Evolutionary conservation across 2,797 vertebrate genomes (phyloP), one percentile per base, ranked within the genome.

Genomic region (Buphagus erythrorhynchus): DNA sequence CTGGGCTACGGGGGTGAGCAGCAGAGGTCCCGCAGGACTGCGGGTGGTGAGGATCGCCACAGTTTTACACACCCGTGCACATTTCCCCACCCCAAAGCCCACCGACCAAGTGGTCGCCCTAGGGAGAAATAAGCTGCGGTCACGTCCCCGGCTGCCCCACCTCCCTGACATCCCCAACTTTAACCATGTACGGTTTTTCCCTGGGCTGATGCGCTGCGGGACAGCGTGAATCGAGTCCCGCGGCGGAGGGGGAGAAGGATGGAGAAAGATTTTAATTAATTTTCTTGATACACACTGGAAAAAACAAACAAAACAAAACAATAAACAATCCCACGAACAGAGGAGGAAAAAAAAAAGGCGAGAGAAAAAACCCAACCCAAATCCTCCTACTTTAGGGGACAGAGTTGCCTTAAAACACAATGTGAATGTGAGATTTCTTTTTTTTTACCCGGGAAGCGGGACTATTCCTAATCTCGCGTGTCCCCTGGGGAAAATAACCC

Each of bases 51-150:
- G 54, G 43, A 25, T 43, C 5, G 4, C 54, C 8, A 20, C 61
- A 9, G n/a, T 43, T 58, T 21, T 46, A 4, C 21, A 4, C 24
- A 21, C 3, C 1, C 12, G 5, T 8, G 12, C 11, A 7, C 45
- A 11, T 67, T 36, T 55, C 26, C 7, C 26, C n/a, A 18, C 9
- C 18, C 33, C 43, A 36, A 36, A 65, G 7, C 17, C 28, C 24
- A 12, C 25, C 6, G 10, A 38, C 14, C n/a, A 31, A 66, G 36
- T 48, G 52, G 75, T 38, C 38, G 19, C 18, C 8, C 28, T 19
- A 12, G 45, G 22, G 43, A 75, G 45, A 72, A 57, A 54, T 17
- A 21, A 51, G 35, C 38, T 36, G 42, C 8, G 17, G 43, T 26
- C 43, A 13, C 11, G 10, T 33, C 29, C 29, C 28, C 25, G 54